These are phyloP conservation scores for Phasianus colchicus DNA, from an alignment of 2,113 vertebrate genomes.

Conservation along the genomic window DNA sequence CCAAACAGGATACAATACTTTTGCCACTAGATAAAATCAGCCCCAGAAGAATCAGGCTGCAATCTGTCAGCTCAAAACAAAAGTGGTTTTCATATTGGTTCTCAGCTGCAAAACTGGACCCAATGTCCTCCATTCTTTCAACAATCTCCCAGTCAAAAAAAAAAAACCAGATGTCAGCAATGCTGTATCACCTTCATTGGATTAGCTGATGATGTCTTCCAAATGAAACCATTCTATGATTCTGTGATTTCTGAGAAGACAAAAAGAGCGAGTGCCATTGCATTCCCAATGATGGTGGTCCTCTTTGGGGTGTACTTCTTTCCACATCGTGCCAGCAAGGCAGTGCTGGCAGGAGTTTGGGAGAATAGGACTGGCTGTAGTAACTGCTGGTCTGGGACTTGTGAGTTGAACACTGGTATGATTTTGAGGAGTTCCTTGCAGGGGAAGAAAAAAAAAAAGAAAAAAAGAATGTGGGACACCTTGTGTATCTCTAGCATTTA, in stretches of 20 bases:
- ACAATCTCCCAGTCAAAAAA: background rate
- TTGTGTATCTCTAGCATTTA: background rate
- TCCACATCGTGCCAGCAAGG: background rate
- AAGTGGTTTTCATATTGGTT: background rate
- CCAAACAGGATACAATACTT: rapidly evolving
- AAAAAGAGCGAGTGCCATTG: background rate
- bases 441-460: no score
- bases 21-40: background rate
- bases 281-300: background rate
- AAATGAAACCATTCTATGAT: background rate
- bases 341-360: background rate
- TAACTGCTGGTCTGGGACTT: background rate
- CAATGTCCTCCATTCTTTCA: no score
- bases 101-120: background rate
- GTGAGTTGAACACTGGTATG: no score
- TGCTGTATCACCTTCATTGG: background rate
- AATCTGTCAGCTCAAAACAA: background rate
- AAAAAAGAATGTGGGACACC: no score
- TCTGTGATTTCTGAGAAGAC: no score
- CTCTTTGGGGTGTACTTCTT: background rate
- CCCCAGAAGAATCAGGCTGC: background rate
- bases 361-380: no score
- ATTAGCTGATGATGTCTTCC: background rate
- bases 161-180: no score
- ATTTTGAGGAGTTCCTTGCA: background rate